Conservation (phyloP, 1,140 invertebrate species). For the Drosophila funebris region DNA sequence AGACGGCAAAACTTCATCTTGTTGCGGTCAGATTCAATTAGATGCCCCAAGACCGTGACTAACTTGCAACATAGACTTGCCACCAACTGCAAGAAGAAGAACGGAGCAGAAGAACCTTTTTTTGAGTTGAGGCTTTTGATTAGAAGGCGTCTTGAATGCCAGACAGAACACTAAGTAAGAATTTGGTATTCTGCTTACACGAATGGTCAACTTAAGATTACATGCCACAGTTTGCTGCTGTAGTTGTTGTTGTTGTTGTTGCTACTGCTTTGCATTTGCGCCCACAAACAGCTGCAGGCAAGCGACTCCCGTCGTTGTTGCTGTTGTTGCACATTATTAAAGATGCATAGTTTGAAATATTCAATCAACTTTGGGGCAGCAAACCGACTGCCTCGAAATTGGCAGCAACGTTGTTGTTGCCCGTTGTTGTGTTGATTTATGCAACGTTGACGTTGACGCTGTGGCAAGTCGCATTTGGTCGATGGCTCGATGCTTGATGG, state of each 20-base stretch:
- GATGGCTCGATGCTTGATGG: conserved; percentile 48
- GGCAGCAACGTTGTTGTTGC: conserved; percentile 58
- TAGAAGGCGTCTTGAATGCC: conserved; percentile 50
- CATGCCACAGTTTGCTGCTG: conserved; percentile 6
- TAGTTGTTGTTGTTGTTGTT: background rate
- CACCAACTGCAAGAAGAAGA: background rate
- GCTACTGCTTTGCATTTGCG: conserved; percentile 59
- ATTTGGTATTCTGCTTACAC: conserved; percentile 27
- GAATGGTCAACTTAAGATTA: conserved; percentile 55
- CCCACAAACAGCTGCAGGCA: conserved; percentile 67
- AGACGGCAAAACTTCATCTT: conserved; percentile 71
- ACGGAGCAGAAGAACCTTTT: background rate
- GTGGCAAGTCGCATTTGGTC: conserved; percentile 65
- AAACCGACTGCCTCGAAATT: conserved; percentile 61
- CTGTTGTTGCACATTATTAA: conserved; percentile 72
- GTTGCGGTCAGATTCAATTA: conserved; percentile 80
- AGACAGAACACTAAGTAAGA: conserved; percentile 6
- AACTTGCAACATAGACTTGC: conserved; percentile 4
- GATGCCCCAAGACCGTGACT: conserved; percentile 29
- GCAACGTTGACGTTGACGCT: conserved; percentile 68
- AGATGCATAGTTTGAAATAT: conserved; percentile 80
- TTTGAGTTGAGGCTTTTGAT: conserved; percentile 47
- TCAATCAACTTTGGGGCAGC: conserved; percentile 67
- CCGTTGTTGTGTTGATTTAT: conserved; percentile 76
- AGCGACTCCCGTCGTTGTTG: conserved; percentile 20